Percentiles rank a stretch among this genome's conserved stretches.
phyloP scores from a whole-genome alignment of 1,140 invertebrate genomes.

The Sarcophaga peregrina region DNA sequence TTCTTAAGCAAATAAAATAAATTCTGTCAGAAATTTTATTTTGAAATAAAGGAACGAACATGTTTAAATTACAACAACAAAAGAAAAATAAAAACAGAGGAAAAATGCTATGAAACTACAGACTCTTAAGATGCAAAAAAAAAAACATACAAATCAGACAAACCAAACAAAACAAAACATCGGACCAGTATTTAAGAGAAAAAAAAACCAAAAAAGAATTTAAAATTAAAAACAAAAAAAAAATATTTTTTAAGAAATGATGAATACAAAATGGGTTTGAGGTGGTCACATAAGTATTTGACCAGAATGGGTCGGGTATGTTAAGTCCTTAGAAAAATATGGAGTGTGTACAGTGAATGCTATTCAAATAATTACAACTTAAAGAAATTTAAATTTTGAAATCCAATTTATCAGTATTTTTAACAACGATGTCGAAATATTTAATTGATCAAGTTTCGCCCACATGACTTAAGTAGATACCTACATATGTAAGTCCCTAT shows the following conservation, averaged over 20 bases:
- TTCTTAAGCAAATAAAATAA: conserved; percentile 31
- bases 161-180: not conserved
- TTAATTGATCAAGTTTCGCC: no score
- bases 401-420: no score
- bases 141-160: conserved; percentile 22
- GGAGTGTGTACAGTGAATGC: no score
- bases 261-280: not conserved
- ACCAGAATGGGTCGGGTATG: no score
- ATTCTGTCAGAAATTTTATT: conserved; percentile 33
- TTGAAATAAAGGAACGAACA: conserved; percentile 19
- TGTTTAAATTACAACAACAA: conserved; percentile 27
- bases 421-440: no score
- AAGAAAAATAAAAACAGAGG: not conserved
- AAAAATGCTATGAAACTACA: not conserved
- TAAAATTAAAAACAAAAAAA: not conserved
- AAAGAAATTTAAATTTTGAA: no score
- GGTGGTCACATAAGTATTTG: no score
- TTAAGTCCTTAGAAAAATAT: no score
- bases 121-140: not conserved
- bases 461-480: no score
- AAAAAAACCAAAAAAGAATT: not conserved
- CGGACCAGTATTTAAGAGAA: not conserved
- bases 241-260: not conserved
- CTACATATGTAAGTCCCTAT: no score
- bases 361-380: no score